Percentiles rank a stretch among this genome's conserved stretches.
Conservation (phyloP, 2,113 vertebrate genomes). For the Neodontobutis hainanensis region DNA sequence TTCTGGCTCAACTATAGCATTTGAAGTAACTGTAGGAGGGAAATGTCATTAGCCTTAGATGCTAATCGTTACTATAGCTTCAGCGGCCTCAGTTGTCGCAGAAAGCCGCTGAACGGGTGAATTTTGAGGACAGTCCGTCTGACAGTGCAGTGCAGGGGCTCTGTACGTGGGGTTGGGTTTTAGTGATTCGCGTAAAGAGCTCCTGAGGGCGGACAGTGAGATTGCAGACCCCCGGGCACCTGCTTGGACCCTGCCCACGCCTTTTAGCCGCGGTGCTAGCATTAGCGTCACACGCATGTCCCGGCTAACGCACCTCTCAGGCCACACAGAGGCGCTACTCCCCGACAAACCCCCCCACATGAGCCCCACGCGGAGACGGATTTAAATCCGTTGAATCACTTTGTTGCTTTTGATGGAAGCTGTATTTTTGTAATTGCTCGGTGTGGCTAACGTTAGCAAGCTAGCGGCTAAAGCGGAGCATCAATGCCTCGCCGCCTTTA, state of each 20-base stretch:
- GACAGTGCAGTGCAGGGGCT: too few species aligned
- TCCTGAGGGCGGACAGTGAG: background rate
- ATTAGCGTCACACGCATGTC: slow-evolving; percentile 25
- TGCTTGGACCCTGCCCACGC: slow-evolving; percentile 63
- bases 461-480: slow-evolving; percentile 22
- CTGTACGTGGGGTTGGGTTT: background rate
- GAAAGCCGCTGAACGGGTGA: slow-evolving; percentile 12
- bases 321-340: too few species aligned
- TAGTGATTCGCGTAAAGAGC: too few species aligned
- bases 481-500: background rate
- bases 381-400: background rate
- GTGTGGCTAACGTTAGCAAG: slow-evolving; percentile 47
- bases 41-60: slow-evolving; percentile 38
- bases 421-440: slow-evolving; percentile 15
- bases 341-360: background rate
- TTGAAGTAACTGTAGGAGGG: slow-evolving; percentile 57
- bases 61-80: slow-evolving; percentile 25
- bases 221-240: background rate
- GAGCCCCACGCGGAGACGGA: background rate
- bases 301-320: background rate
- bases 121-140: background rate
- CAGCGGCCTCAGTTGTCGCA: slow-evolving; percentile 35
- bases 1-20: slow-evolving; percentile 9
- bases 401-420: too few species aligned
- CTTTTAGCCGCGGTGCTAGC: slow-evolving; percentile 34